Evolutionary conservation across 2,113 vertebrate species (phyloP), one percentile per base, ranked within the genome.

Genomic region (Crocuta crocuta): DNA sequence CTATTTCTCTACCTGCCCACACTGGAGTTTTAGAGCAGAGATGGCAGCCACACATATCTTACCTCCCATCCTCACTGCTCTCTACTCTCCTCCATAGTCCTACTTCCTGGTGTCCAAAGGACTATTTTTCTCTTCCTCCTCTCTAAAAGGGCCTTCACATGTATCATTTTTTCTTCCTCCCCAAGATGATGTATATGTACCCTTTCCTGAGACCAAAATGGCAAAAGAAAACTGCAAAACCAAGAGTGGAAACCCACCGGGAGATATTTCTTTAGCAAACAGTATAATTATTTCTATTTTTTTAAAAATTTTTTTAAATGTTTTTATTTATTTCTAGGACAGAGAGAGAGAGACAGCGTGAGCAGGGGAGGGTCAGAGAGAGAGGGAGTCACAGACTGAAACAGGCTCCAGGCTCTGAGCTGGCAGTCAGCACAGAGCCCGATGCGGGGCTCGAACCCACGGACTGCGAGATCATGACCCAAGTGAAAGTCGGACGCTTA

Each of bases 201-300:
- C 17, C 39, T 95, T 86, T 78, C 21, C 35, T 53, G 39, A 96
- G 50, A 10, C 16, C 66, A n/a, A 48, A 93, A 21, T 63, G 33
- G 10, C 73, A 70, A 89, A 63, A 66, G 82, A 78, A 85, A 95
- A 81, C 63, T 74, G 78, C 24, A 55, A 88, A 93, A 95, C 13
- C 11, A 76, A 74, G 61, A 73, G 50, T 10, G 13, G 26, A 90
- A 94, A 61, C 4, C 10, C 23, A 4, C 0, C 3, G 21, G 48
- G 16, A 84, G n/a, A 21, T 33, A 2, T 7, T 63, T 74, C 53
- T 91, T 95, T 80, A 84, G 87, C 66, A 78, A 96, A 92, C 13
- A 86, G 7, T 39, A 0, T 79, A 79, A 33, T 45, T 79, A 8
- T 82, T 85, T 16, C 58, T 68, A 80, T 39, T 39, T 39, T 39